Base-by-base conservation (phyloP, 1,140 invertebrate genomes). In the Thrips palmi region DNA sequence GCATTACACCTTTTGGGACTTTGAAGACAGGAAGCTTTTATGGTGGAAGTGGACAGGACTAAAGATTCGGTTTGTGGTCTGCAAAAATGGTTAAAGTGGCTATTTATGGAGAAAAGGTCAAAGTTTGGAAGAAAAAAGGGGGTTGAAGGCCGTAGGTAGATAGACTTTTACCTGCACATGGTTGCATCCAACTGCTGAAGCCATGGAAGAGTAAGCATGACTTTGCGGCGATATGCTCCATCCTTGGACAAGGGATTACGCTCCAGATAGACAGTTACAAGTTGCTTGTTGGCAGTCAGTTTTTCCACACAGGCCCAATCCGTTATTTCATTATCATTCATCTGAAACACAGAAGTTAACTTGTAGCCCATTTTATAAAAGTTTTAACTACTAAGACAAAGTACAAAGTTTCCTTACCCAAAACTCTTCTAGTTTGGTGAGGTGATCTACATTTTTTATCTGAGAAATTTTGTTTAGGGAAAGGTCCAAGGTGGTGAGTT, bases 171-270 rank as follows among this genome's bases (percentile, higher is more conserved):
- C 65, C 68, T 69, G 59, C 85, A 89, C 43, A 91, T 57, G 21
- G 89, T 96, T 5, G 93, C 92, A 67, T 98, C 94, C 44, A 98
- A 84, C 58, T 97, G 92, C 34, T 69, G 65, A 15, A 98, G 59
- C 51, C 77, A 77, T 0, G 92, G 89, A 15, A 93, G 59, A 6
- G 77, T 66, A 25, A 96, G 55, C 57, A 86, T 94, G 14, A 97
- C 67, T 61, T 97, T 97, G 45, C 85, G 68, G 42, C 93, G 60
- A 52, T 98, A 98, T 44, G 75, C 81, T 0, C 78, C 63, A 57
- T 91, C 85, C 12, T 71, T 67, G 1, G 74, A 71, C 2, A 97
- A 59, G 0, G 92, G 91, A 65, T 97, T 98, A 12, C 77, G 61
- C 55, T 97, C 91, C 45, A 98, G 58, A 55, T 98, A 98, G 20